These are phyloP conservation scores for Spilosoma lubricipeda DNA, from an alignment of 2,888 invertebrate genomes.

Conservation along the genomic window DNA sequence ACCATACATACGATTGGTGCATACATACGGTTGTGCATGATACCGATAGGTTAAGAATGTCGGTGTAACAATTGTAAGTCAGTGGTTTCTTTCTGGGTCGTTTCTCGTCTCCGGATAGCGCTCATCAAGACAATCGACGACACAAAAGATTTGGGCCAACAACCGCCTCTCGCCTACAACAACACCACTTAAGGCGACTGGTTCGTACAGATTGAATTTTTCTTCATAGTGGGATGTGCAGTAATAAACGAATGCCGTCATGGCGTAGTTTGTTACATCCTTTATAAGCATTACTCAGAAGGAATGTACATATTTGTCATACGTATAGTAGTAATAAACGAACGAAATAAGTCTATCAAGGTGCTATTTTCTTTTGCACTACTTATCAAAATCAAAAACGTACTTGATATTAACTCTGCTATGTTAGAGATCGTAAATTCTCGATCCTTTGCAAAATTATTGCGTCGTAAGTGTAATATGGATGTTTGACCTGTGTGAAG, in stretches of 20 bases:
- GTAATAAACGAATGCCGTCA: conserved; percentile 40
- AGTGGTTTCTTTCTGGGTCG: conserved; percentile 57
- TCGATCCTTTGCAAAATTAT: background rate
- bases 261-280: conserved; percentile 16
- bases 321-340: background rate
- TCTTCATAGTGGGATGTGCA: conserved; percentile 35
- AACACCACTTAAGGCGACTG: conserved; percentile 46
- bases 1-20: conserved; percentile 12
- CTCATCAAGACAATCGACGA: conserved; percentile 60
- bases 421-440: background rate
- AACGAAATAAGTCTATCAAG: background rate
- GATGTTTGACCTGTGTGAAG: background rate
- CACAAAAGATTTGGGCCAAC: conserved; percentile 68
- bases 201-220: conserved; percentile 41
- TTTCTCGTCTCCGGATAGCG: conserved; percentile 59
- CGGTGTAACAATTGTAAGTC: conserved; percentile 42
- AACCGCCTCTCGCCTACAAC: conserved; percentile 61
- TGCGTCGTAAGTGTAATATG: background rate
- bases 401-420: background rate
- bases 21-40: conserved; percentile 15
- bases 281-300: background rate
- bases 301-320: background rate
- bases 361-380: background rate
- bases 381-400: background rate
- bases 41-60: conserved; percentile 14